Evolutionary conservation across 2,888 invertebrate species (phyloP), one percentile per base, ranked within the genome.

Genomic region (Hydraecia micacea): DNA sequence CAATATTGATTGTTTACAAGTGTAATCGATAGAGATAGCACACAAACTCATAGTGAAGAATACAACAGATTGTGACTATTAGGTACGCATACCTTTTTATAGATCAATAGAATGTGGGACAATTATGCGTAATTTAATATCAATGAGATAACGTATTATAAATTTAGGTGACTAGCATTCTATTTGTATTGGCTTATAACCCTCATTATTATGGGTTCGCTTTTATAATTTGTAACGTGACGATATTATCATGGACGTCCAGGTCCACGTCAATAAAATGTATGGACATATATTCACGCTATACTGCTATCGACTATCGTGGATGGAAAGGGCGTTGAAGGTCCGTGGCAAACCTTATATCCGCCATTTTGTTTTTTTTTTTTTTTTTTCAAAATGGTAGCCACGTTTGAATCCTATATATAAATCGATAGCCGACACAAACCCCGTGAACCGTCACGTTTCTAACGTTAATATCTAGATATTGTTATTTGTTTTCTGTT

Each of bases 1-100:
- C 63, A 39, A 36, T 58, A 46, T 71, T 39, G 39, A 73, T 68
- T 73, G 67, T 73, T 83, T 68, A 62, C 49, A 79, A 58, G 32
- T 32, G 25, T 63, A 21, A 68, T 81, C 83, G 42, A 58, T 60
- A n/a, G 2, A 42, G 58, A 73, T 78, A 58, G 28, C 42, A 28
- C 21, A 46, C 13, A n/a, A 11, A 28, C 28, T 21, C 67, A 67
- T 46, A 60, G 36, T 32, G 21, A 3, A 46, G 46, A 65, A 55
- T 60, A 77, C 28, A 52, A 68, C 36, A 62, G 25, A 36, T 73
- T 67, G 15, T n/a, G 28, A 42, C 39, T 25, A 79, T 32, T 49
- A n/a, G n/a, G n/a, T n/a, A 39, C n/a, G 46, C 8, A 9, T 49
- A 25, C 28, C 36, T 62, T 60, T 28, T 60, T 18, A 13, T 70